Conservation (phyloP, 2,797 vertebrate genomes). For the Threskiornis aethiopicus region DNA sequence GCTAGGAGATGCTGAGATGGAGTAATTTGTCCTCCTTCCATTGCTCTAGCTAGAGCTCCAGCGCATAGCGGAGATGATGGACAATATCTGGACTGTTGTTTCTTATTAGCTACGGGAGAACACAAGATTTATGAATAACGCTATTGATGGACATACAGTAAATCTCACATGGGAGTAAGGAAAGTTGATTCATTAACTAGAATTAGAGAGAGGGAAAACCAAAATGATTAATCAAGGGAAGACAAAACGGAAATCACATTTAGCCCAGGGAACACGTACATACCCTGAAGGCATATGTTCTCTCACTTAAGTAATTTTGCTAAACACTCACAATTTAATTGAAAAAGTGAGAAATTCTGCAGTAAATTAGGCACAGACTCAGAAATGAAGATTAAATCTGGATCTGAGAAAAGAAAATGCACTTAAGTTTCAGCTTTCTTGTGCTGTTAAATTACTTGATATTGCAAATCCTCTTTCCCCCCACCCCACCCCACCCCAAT, state of each 20-base stretch:
- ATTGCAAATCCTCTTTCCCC: neutral
- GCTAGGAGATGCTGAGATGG: neutral
- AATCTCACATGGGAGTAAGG: constrained; percentile 26
- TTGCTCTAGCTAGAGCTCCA: neutral
- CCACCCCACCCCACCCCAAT: neutral
- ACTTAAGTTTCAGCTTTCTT: neutral
- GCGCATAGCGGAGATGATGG: neutral
- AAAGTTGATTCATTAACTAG: constrained; percentile 16
- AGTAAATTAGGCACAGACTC: constrained; percentile 7
- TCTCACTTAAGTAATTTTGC: constrained; percentile 8
- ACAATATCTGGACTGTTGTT: neutral
- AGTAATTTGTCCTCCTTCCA: neutral
- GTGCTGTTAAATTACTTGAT: constrained; percentile 9
- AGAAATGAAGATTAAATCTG: neutral
- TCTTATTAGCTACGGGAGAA: neutral
- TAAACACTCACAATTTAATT: neutral
- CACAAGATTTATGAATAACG: neutral
- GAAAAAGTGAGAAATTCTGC: neutral
- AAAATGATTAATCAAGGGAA: constrained; percentile 32
- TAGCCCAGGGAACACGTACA: neutral
- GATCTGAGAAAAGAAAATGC: neutral
- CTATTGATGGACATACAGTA: neutral
- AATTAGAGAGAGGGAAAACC: constrained; percentile 9
- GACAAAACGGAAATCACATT: constrained; percentile 17
- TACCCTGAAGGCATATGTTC: constrained; percentile 10